Percentiles rank a stretch among this genome's conserved stretches.
These are phyloP conservation scores for Ctenochaetus hawaiiensis DNA, from an alignment of 2,797 vertebrate genomes.

Conservation along the genomic window DNA sequence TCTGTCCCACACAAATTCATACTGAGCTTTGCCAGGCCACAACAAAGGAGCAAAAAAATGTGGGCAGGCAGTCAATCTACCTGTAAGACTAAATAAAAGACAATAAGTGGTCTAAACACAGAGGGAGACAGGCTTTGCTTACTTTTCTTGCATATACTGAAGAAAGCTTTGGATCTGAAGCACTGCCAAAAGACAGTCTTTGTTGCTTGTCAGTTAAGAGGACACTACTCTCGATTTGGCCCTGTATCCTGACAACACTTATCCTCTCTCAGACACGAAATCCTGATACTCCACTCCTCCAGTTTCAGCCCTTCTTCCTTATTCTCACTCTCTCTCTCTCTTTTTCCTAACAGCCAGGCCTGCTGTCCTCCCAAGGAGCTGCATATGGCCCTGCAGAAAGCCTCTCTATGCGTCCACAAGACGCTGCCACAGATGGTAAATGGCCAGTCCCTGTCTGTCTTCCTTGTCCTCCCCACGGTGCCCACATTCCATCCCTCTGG, in stretches of 20 bases:
- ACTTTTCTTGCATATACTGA: conserved; percentile 2
- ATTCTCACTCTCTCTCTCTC: conserved; percentile 25
- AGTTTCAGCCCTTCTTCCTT: conserved; percentile 41
- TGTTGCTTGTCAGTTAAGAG: conserved; percentile 22
- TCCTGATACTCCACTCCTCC: conserved; percentile 37
- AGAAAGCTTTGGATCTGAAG: conserved; percentile 5
- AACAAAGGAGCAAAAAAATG: neutral
- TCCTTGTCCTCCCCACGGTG: conserved; percentile 32
- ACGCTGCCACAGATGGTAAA: conserved; percentile 63
- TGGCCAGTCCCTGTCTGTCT: conserved; percentile 42
- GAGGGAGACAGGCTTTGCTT: neutral
- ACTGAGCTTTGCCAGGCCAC: neutral
- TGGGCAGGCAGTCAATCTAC: neutral
- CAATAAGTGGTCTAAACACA: neutral
- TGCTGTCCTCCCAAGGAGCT: conserved; percentile 57
- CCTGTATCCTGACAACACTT: conserved; percentile 37
- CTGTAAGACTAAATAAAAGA: neutral
- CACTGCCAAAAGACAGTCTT: conserved; percentile 7
- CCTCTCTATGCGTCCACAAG: conserved; percentile 39
- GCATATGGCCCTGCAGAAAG: conserved; percentile 62
- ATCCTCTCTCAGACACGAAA: conserved; percentile 45
- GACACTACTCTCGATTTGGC: conserved; percentile 37
- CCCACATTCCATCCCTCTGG: conserved; percentile 52
- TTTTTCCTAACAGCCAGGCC: conserved; percentile 39
- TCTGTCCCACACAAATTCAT: neutral